Evolutionary conservation across 1,140 invertebrate species (phyloP).

Genomic region (Apis cerana): DNA sequence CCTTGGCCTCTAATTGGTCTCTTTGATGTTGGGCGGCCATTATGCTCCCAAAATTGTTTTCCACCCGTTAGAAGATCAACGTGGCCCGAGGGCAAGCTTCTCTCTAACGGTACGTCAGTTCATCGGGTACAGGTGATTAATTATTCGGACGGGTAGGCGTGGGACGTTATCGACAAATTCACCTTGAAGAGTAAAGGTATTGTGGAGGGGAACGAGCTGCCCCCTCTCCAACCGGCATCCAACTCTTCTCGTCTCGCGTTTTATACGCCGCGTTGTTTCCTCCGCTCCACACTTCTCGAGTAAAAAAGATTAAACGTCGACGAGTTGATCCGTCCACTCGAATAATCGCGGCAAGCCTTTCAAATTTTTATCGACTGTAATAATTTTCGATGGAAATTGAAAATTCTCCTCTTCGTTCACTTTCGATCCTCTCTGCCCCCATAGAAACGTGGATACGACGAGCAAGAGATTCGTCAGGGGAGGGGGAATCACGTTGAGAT

Average conservation of each 20-base stretch:
- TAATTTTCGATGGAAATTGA: too few species aligned
- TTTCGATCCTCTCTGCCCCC: too few species aligned
- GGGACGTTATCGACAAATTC: constrained; percentile 69
- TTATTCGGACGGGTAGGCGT: constrained; percentile 67
- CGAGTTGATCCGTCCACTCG: constrained; percentile 16
- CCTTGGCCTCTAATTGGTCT: constrained; percentile 34
- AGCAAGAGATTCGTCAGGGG: too few species aligned
- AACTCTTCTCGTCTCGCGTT: constrained; percentile 10
- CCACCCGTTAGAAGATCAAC: constrained; percentile 28
- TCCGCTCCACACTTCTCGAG: neutral
- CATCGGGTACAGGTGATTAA: constrained; percentile 66
- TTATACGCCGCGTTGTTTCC: neutral
- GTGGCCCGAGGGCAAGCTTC: constrained; percentile 48
- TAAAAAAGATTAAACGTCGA: constrained; percentile 20
- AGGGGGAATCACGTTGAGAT: constrained; percentile 13
- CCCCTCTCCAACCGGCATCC: neutral
- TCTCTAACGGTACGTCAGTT: constrained; percentile 66
- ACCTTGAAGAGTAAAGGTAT: constrained; percentile 57
- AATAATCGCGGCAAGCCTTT: too few species aligned
- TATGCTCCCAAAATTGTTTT: constrained; percentile 61
- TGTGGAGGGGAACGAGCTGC: constrained; percentile 45
- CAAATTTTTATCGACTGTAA: too few species aligned
- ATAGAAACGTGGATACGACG: too few species aligned
- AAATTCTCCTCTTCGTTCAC: too few species aligned
- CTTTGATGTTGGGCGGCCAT: constrained; percentile 48